Base-by-base conservation (phyloP, 2,888 invertebrate genomes). In the Bedellia somnulentella region DNA sequence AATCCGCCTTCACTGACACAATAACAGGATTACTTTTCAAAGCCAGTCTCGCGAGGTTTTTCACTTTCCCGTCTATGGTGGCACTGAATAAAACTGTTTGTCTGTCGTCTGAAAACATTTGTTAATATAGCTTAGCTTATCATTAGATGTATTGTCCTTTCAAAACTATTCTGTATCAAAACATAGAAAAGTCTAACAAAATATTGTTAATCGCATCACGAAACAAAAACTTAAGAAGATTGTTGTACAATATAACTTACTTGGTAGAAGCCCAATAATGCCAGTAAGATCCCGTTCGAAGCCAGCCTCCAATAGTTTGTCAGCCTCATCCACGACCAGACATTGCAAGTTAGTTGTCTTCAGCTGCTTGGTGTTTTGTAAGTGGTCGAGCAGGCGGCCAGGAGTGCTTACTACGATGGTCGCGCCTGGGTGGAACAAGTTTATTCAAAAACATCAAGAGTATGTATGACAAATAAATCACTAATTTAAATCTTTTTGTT, bases 1-100 rank as follows among this genome's bases (percentile, higher is more conserved):
- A 81, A 42, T 86, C 81, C 32, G 87, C 79, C 47, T 90, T 91
- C 40, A 93, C 87, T 11, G 93, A 91, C 31, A 98, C 85, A 54
- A 92, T 87, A 30, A 93, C 75, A 2, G 95, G 95, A 54, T 94
- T 87, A 45, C 87, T 88, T 57, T 90, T 93, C 26, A 98, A 58
- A 1, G 96, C 94, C 31, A 95, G 61, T 43, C 85, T 81, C 1
- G 91, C 90, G 28, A 98, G 67, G 41, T 91, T 89, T 57, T 95
- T 87, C 2, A 91, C 92, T 66, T 91, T 92, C 35, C 87, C 81
- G 12, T 93, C 93, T 50, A 93, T 89, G n/a, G 98, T 98, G n/a
- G 98, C 98, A 52, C 95, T 95, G 59, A 98, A 98, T 35, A 98
- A 59, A 84, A 96, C 88, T 0, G 97, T 97, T 73, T 97, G 96